These are phyloP conservation scores for Oryzias dopingdopingensis DNA, from an alignment of 2,797 vertebrate genomes.

Conservation along the genomic window DNA sequence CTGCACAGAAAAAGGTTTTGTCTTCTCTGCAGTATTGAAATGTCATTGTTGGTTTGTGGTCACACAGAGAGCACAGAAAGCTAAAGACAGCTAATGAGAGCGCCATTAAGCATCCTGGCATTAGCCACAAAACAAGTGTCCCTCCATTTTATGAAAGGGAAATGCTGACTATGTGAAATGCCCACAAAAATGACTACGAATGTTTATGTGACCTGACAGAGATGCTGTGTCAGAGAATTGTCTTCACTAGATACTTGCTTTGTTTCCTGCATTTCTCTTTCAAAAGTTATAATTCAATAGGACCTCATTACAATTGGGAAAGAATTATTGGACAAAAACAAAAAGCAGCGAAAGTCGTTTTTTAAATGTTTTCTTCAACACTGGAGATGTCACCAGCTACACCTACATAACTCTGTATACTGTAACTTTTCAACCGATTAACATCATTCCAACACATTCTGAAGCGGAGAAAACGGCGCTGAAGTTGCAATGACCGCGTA, in stretches of 20 bases:
- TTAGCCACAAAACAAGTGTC: slow-evolving; percentile 32
- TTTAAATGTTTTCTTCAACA: too few species aligned
- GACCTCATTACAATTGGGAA: too few species aligned
- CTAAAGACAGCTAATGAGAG: slow-evolving; percentile 11
- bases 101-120: slow-evolving; percentile 65
- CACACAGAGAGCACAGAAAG: slow-evolving; percentile 13
- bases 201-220: slow-evolving; percentile 56
- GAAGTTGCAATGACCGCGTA: too few species aligned
- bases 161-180: slow-evolving; percentile 48
- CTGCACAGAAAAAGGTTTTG: neutral
- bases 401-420: too few species aligned
- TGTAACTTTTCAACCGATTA: too few species aligned
- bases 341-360: too few species aligned
- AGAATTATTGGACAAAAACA: too few species aligned
- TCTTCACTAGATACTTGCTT: slow-evolving; percentile 16
- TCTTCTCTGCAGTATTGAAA: slow-evolving; percentile 9
- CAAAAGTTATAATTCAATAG: too few species aligned
- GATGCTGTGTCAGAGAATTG: slow-evolving; percentile 27
- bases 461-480: too few species aligned
- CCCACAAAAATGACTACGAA: slow-evolving; percentile 54
- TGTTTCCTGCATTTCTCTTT: neutral
- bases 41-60: slow-evolving; percentile 1
- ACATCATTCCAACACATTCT: too few species aligned
- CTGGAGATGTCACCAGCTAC: too few species aligned
- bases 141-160: slow-evolving; percentile 45